Conservation (phyloP, 2,888 invertebrate species). For the Temnothorax ravouxi region DNA sequence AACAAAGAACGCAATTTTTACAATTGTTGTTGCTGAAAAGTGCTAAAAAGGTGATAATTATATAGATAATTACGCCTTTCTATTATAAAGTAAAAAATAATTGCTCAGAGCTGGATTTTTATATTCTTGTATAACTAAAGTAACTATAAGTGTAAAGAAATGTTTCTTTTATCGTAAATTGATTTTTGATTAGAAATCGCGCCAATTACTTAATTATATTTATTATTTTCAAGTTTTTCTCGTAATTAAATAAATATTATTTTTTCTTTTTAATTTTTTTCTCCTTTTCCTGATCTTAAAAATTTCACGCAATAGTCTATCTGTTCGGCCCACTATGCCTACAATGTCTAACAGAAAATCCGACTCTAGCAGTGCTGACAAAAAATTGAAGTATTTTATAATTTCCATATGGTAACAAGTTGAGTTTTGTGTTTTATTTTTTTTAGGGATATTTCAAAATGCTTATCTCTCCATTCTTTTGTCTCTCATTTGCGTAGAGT, state of each 20-base stretch:
- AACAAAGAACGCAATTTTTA: background rate
- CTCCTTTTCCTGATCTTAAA: background rate
- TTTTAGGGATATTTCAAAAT: background rate
- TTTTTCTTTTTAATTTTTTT: background rate
- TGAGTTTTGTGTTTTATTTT: background rate
- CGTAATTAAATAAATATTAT: background rate
- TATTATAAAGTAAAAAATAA: background rate
- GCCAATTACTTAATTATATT: background rate
- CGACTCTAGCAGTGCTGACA: background rate
- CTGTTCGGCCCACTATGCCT: background rate
- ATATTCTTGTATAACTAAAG: background rate
- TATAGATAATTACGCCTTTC: background rate
- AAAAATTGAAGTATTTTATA: background rate
- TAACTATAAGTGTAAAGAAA: background rate
- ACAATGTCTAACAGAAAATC: background rate
- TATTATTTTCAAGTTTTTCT: background rate
- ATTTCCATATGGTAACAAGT: background rate
- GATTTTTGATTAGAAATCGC: background rate
- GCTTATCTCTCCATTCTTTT: background rate
- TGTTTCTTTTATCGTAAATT: background rate
- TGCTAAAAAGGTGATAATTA: background rate
- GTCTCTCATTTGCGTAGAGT: conserved; percentile 4
- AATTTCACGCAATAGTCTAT: background rate
- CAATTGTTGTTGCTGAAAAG: background rate
- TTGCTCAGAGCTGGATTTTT: background rate